Percentiles rank a stretch among this genome's conserved stretches.
These are phyloP conservation scores for Cairina moschata DNA, from an alignment of 2,113 vertebrate genomes.

Conservation along the genomic window DNA sequence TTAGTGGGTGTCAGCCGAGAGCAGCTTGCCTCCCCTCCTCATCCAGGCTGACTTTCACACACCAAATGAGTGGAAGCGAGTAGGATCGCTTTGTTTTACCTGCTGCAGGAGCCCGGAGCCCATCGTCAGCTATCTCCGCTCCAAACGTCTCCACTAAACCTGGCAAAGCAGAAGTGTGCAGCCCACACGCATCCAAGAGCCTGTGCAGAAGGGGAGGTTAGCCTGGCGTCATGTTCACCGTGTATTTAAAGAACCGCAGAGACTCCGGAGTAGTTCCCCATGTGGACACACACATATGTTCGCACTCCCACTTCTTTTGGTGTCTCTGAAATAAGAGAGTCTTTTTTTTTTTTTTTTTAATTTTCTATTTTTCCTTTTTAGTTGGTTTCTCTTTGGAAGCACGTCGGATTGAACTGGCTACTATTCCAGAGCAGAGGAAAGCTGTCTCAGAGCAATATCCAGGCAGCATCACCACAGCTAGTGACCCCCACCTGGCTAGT, in stretches of 20 bases:
- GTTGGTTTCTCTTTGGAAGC: neutral
- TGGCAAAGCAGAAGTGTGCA: neutral
- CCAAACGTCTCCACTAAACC: neutral
- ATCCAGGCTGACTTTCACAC: neutral
- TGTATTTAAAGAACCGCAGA: slow-evolving; percentile 46
- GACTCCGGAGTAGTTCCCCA: slow-evolving; percentile 45
- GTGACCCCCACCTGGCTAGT: neutral
- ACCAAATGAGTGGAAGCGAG: neutral
- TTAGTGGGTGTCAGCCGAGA: neutral
- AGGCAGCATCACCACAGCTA: neutral
- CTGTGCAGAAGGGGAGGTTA: neutral
- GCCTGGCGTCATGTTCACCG: neutral
- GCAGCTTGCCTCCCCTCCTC: neutral
- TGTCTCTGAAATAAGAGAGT: neutral
- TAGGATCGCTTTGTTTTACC: neutral
- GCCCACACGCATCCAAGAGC: neutral
- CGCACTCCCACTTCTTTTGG: slow-evolving; percentile 52
- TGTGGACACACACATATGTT: slow-evolving; percentile 57
- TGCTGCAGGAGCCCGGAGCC: neutral
- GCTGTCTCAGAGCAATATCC: neutral
- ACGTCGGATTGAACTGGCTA: neutral
- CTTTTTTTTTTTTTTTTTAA: neutral
- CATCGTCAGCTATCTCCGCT: neutral
- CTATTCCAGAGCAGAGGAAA: neutral
- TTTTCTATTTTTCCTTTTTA: neutral